A percentile compares a stretch with the other conserved stretches of the same genome.
Conservation (phyloP, 2,797 vertebrate genomes). For the Myiotriccus ornatus region DNA sequence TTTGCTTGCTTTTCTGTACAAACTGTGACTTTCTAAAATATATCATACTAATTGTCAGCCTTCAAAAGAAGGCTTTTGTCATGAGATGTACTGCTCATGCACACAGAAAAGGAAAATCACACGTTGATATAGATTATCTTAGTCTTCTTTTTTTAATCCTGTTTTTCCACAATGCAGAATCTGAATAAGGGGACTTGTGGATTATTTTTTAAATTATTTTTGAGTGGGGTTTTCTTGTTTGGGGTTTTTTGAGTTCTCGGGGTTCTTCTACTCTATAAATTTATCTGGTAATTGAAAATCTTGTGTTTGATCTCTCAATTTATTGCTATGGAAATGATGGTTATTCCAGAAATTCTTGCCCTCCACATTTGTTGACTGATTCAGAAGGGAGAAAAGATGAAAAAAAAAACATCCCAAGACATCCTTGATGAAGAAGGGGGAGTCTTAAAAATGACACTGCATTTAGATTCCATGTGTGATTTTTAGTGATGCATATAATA, state of each 20-base stretch:
- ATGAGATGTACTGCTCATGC: neutral
- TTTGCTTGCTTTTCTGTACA: neutral
- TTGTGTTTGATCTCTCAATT: constrained; percentile 14
- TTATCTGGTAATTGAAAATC: neutral
- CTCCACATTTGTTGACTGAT: neutral
- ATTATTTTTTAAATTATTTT: neutral
- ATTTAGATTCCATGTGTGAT: neutral
- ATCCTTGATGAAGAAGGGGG: neutral
- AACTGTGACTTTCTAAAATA: neutral
- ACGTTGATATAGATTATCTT: neutral
- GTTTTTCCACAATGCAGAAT: neutral
- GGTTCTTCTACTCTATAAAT: neutral
- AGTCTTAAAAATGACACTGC: neutral
- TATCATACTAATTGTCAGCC: neutral
- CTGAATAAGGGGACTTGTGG: neutral
- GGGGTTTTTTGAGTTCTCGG: neutral
- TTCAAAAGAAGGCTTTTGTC: constrained; percentile 4
- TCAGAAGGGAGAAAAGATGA: neutral
- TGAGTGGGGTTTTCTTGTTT: neutral
- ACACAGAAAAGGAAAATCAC: neutral
- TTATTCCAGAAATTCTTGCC: neutral
- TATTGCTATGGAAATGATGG: constrained; percentile 40
- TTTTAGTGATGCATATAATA: neutral
- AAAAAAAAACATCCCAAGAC: neutral
- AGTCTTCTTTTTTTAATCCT: neutral